Percentiles rank a stretch among this genome's conserved stretches.
These are phyloP conservation scores for Lonchura striata DNA, from an alignment of 2,113 vertebrate genomes.

Conservation along the genomic window DNA sequence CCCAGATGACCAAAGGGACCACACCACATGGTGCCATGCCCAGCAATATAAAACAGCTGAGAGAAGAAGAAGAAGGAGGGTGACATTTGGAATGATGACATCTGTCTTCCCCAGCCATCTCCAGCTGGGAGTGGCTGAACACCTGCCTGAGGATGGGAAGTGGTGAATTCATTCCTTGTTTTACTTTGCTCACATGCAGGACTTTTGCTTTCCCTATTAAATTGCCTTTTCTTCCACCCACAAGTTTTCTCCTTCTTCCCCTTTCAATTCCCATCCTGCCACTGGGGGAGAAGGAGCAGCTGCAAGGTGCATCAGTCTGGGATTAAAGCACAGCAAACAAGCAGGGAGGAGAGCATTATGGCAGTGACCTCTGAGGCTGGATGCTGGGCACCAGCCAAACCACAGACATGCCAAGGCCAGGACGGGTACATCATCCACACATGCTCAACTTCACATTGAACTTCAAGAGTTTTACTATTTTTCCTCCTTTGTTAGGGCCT, in stretches of 20 bases:
- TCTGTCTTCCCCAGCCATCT: no score
- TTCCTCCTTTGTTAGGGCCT: neutral
- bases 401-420: neutral
- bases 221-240: neutral
- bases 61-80: neutral
- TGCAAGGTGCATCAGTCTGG: neutral
- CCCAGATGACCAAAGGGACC: neutral
- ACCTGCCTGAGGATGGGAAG: neutral
- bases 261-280: accelerated
- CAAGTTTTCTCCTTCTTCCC: neutral
- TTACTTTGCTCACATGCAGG: no score
- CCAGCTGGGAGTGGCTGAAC: neutral
- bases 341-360: neutral
- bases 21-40: accelerated
- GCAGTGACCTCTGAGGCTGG: neutral
- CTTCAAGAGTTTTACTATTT: neutral
- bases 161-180: neutral
- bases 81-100: neutral
- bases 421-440: accelerated
- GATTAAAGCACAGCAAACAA: neutral
- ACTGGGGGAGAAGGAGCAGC: neutral
- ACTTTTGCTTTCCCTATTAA: neutral
- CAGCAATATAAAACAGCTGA: neutral
- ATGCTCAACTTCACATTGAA: neutral
- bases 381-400: neutral